Evolutionary conservation across 2,888 invertebrate genomes (phyloP), one percentile per base, ranked within the genome.

Genomic region (Pollenia labialis): DNA sequence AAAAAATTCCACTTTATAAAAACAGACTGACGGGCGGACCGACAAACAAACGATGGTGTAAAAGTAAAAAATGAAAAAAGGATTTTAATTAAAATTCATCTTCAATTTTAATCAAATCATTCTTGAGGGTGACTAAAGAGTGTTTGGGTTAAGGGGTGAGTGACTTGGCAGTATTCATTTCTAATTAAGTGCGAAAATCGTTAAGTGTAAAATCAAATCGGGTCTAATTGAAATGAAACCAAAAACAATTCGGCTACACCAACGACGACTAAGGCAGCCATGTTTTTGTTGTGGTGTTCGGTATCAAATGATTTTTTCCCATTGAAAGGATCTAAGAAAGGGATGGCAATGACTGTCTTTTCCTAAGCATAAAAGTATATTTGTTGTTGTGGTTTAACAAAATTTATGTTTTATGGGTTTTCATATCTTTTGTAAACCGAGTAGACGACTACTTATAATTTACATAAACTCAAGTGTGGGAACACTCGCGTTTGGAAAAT

Each of bases 41-140:
- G 46, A 56, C 46, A 23, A 44, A 32, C 58, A 46, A 40, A 79
- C 42, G 81, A 72, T 84, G 72, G 71, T 68, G 76, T 76, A 48
- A 71, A 72, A 79, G 23, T 58, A 66, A 79, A 82, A 85, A 86
- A 66, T 74, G 48, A 69, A 88, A 87, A 89, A 90, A 90, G 90
- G 91, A 91, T 92, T 92, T 92, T 92, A 92, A 92, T 92, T 92
- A 93, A 92, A 93, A 93, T 92, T 93, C 92, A 92, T 92, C 92
- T 92, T 91, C 92, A 91, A 91, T 91, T 92, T 93, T 93, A 92
- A 92, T 93, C 93, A 92, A 92, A 92, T 93, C 91, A 93, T 91
- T 91, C 90, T 90, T 90, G 88, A 75, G 85, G 81, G 81, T 75
- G 68, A 52, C 56, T 75, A 56, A 66, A 66, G 10, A 58, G 12